Percentiles rank a stretch among this genome's conserved stretches.
Evolutionary conservation across 2,797 vertebrate species (phyloP).

Genomic region (Rhynchonycteris naso): DNA sequence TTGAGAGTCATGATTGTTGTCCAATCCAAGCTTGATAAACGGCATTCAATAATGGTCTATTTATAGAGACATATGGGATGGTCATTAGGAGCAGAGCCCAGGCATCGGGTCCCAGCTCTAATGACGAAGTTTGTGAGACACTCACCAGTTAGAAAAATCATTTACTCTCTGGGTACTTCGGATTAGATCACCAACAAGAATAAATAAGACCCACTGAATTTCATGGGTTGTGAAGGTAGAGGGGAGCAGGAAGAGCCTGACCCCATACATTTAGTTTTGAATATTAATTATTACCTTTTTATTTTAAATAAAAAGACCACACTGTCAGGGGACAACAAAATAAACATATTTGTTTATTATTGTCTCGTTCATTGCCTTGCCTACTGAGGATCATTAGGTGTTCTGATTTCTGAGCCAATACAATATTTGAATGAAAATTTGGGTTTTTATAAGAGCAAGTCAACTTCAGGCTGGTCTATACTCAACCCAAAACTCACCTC

Average conservation of each 20-base stretch:
- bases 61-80: slow-evolving; percentile 67
- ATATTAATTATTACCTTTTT: not conserved
- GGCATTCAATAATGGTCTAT: slow-evolving; percentile 57
- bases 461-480: not conserved
- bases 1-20: slow-evolving; percentile 65
- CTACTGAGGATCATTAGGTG: not conserved
- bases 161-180: slow-evolving; percentile 25
- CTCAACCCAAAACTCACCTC: slow-evolving; percentile 6
- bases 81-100: slow-evolving; percentile 46
- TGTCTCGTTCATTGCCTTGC: slow-evolving; percentile 1
- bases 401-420: slow-evolving; percentile 11
- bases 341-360: not conserved
- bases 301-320: slow-evolving; percentile 12
- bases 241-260: not conserved
- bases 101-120: not conserved
- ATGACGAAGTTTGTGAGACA: not conserved
- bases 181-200: slow-evolving; percentile 39
- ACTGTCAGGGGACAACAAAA: not conserved
- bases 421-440: slow-evolving; percentile 35
- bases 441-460: slow-evolving; percentile 1
- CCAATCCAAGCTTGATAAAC: slow-evolving; percentile 63
- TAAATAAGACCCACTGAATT: slow-evolving; percentile 39
- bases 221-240: not conserved
- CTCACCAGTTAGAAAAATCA: slow-evolving; percentile 28
- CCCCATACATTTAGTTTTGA: slow-evolving; percentile 40